Evolutionary conservation across 2,797 vertebrate genomes (phyloP).

Genomic region (Diceros bicornis): DNA sequence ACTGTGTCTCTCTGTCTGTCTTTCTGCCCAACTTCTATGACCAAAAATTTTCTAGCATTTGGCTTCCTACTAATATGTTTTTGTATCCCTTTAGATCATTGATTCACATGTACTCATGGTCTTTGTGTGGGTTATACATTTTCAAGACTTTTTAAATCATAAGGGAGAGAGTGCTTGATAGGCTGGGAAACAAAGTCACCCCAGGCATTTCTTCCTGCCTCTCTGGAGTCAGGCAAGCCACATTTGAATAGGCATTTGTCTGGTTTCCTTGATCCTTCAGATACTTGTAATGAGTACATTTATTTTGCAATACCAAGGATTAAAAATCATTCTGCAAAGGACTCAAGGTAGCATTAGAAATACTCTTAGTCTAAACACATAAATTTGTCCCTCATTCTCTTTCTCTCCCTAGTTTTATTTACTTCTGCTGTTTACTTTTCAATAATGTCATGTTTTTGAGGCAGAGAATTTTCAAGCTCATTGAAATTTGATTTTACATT

Average conservation of each 20-base stretch:
- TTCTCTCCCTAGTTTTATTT: neutral
- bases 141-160: neutral
- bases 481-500: conserved; percentile 22
- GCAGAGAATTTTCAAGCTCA: neutral
- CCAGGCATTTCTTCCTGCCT: neutral
- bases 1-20: neutral
- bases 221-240: neutral
- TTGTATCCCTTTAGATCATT: neutral
- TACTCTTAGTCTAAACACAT: neutral
- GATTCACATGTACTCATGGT: neutral
- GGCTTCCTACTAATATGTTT: neutral
- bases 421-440: neutral
- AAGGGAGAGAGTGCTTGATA: neutral
- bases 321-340: neutral
- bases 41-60: neutral
- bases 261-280: neutral
- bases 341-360: neutral
- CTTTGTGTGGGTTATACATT: neutral
- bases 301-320: neutral
- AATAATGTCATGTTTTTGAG: neutral
- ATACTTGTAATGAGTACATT: neutral
- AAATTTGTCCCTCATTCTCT: neutral
- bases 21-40: neutral
- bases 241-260: neutral
- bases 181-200: neutral